Evolutionary conservation across 2,888 invertebrate genomes (phyloP).

Genomic region (Autographa gamma): DNA sequence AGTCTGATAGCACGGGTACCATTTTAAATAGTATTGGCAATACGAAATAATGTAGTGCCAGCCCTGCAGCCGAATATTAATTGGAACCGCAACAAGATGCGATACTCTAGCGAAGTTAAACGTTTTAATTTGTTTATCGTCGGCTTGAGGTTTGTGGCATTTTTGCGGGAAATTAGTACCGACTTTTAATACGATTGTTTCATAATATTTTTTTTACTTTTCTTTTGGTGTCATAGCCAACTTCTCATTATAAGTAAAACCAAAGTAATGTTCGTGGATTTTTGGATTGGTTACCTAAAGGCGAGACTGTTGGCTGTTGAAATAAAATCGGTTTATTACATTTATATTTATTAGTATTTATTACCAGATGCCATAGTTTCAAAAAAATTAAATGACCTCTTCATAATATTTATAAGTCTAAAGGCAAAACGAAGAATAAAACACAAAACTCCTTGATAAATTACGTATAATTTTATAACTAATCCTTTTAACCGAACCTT

Average conservation of each 20-base stretch:
- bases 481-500: neutral
- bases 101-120: constrained; percentile 35
- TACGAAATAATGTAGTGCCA: constrained; percentile 17
- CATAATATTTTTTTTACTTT: neutral
- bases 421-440: too few species aligned
- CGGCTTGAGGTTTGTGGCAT: constrained; percentile 15
- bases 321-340: too few species aligned
- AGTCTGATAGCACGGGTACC: too few species aligned
- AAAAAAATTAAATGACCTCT: too few species aligned
- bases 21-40: neutral
- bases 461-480: neutral
- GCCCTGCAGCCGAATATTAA: constrained; percentile 39
- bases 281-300: too few species aligned
- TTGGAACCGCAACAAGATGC: constrained; percentile 42
- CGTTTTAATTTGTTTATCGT: constrained; percentile 35
- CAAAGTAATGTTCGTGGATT: too few species aligned
- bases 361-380: too few species aligned
- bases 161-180: constrained; percentile 26
- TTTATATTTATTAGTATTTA: too few species aligned
- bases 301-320: too few species aligned
- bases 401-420: too few species aligned
- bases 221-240: neutral
- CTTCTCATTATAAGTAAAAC: neutral
- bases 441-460: neutral
- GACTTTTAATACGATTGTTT: neutral